A percentile compares a stretch with the other conserved stretches of the same genome.
Evolutionary conservation across 2,888 invertebrate genomes (phyloP).

Genomic region (Ischnura elegans): DNA sequence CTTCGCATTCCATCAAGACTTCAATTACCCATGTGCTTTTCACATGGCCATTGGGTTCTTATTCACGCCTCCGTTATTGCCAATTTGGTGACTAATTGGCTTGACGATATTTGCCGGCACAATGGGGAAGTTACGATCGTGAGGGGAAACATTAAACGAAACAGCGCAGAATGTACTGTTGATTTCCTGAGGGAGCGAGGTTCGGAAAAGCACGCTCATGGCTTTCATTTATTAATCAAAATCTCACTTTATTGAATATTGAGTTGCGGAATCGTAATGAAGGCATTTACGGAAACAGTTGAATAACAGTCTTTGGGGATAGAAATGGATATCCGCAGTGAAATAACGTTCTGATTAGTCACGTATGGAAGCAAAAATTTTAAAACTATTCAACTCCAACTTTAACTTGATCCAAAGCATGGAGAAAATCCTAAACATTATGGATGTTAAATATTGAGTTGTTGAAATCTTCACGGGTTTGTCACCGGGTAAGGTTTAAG

Average conservation of each 20-base stretch:
- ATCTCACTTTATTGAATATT: neutral
- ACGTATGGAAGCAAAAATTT: neutral
- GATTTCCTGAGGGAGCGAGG: neutral
- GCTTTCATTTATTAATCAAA: neutral
- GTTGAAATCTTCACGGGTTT: neutral
- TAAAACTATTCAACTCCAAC: neutral
- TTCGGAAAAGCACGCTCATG: neutral
- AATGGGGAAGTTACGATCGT: neutral
- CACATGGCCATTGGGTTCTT: neutral
- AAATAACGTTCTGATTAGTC: neutral
- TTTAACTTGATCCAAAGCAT: neutral
- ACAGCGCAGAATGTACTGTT: neutral
- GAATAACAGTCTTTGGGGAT: neutral
- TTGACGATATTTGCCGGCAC: neutral
- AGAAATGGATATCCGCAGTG: neutral
- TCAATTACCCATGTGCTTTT: slow-evolving; percentile 4
- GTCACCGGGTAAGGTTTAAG: too few relatives aligned
- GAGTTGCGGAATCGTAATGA: neutral
- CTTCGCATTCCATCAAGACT: neutral
- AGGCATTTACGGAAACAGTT: neutral
- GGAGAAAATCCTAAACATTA: neutral
- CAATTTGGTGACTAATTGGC: neutral
- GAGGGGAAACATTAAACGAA: neutral
- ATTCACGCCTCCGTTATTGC: neutral
- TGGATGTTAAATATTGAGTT: neutral